These are phyloP conservation scores for Morinoia aosen DNA, from an alignment of 2,888 invertebrate genomes.

Conservation along the genomic window DNA sequence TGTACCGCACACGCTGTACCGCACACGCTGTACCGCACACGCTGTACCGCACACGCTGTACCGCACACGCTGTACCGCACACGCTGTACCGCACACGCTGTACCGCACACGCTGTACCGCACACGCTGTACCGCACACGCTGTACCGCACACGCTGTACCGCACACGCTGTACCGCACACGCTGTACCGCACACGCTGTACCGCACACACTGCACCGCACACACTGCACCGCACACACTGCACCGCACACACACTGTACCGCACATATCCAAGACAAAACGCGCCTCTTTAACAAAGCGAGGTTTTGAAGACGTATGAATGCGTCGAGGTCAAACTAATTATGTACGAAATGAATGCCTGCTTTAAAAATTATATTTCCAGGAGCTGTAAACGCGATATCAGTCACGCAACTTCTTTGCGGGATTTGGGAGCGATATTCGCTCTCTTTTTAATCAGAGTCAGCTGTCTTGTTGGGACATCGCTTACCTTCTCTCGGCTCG, in stretches of 20 bases:
- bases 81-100: not conserved
- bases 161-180: no score
- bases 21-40: no score
- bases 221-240: no score
- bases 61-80: no score
- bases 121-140: no score
- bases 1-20: no score
- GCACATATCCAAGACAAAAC: not conserved
- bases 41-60: no score
- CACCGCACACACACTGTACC: not conserved
- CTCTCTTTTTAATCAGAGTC: not conserved
- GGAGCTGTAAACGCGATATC: not conserved
- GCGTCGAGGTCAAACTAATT: not conserved
- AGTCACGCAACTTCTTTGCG: not conserved
- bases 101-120: not conserved
- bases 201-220: no score
- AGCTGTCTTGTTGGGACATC: not conserved
- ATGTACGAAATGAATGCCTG: not conserved
- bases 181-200: no score
- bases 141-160: no score
- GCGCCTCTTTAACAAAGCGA: not conserved
- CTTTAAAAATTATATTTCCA: not conserved
- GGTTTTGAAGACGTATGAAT: not conserved
- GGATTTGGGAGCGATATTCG: not conserved
- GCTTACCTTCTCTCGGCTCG: not conserved